Base-by-base conservation (phyloP, 1,140 invertebrate genomes). In the Euwallacea fornicatus region DNA sequence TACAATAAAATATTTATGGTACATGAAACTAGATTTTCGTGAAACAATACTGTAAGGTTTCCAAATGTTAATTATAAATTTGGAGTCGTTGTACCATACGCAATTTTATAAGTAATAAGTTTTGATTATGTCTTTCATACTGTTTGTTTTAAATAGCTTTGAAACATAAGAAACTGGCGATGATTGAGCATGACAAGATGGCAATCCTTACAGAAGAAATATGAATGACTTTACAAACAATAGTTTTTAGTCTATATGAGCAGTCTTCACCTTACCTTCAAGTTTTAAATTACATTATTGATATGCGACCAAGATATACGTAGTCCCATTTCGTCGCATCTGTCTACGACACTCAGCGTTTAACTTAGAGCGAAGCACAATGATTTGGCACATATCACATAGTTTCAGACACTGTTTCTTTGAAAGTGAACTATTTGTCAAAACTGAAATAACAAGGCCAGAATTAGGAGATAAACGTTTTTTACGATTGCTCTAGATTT, bases 301-400 rank as follows among this genome's bases (percentile, higher is more conserved):
- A 62, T 61, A 69, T 69, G 58, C 42, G 58, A 44, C 67, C 59
- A 69, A 69, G 46, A 69, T 41, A 60, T 33, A 33, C 21, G 21
- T 33, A 53, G 41, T 55, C 41, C 42, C 11, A 42, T 50, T 63
- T 2, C 16, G 9, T 53, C 54, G 53, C 41, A 64, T 65, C 64
- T 64, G 42, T 46, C 56, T 41, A 70, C 54, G 15, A 70, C 60
- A 46, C 58, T 42, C 63, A 72, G 69, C 69, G 50, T 71, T 71
- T 64, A 60, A 43, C 8, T 64, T 56, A 70, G 53, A 77, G 79
- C 79, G 75, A 81, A 81, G 80, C 80, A 80, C 78, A 75, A 76
- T 71, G 78, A 75, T 80, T 81, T 81, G 80, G 80, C 80, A 81
- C 80, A 80, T 81, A 78, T 78, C 78, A 80, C 79, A 76, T 74